These are phyloP conservation scores for Peucedramus taeniatus DNA, from an alignment of 2,113 vertebrate species.

Conservation along the genomic window DNA sequence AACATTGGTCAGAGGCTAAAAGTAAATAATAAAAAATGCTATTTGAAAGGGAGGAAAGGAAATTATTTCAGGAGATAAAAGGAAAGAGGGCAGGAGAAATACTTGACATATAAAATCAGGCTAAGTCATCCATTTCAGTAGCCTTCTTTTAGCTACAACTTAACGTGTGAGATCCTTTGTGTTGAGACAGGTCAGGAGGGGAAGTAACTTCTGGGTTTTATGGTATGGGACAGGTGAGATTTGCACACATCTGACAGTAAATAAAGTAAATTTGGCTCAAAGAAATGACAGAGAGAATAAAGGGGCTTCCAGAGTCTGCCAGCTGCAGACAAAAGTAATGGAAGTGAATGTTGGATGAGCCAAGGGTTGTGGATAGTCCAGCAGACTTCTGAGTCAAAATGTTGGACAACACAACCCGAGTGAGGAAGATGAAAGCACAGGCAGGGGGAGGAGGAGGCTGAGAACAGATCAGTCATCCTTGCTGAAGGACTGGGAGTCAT, in stretches of 20 bases:
- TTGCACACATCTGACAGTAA: background rate
- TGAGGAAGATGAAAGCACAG: background rate
- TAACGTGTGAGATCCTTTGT: background rate
- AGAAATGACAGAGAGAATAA: background rate
- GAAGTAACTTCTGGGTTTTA: background rate
- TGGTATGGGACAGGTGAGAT: background rate
- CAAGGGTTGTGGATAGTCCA: background rate
- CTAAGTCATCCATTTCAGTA: background rate
- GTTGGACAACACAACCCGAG: background rate
- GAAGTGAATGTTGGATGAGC: background rate
- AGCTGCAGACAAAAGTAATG: background rate
- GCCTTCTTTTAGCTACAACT: background rate
- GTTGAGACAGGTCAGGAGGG: background rate
- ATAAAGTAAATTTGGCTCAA: background rate
- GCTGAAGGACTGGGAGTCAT: background rate
- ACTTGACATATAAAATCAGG: background rate
- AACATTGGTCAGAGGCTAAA: background rate
- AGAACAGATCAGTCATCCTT: background rate
- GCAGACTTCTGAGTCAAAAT: background rate
- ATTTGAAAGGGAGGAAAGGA: background rate
- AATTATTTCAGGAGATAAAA: background rate
- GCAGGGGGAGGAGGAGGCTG: background rate
- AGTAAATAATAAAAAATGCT: background rate
- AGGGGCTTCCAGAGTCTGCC: background rate
- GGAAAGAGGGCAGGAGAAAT: background rate